A percentile compares a stretch with the other conserved stretches of the same genome.
These are phyloP conservation scores for Sebastiscus tertius DNA, from an alignment of 2,797 vertebrate genomes.

Conservation along the genomic window DNA sequence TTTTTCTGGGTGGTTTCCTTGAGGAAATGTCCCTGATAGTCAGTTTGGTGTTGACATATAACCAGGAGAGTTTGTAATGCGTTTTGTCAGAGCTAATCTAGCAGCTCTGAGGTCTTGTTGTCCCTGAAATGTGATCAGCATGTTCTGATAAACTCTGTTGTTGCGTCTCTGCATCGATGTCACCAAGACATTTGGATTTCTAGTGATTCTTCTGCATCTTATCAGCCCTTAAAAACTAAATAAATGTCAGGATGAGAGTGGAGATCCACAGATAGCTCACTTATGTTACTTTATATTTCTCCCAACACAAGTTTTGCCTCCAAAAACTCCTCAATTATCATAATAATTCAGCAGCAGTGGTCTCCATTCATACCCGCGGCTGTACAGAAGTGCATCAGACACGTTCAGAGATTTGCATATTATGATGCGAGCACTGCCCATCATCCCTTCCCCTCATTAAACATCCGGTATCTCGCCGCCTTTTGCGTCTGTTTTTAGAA, in stretches of 20 bases:
- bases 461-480: conserved; percentile 66
- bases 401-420: conserved; percentile 80
- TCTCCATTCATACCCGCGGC: conserved; percentile 51
- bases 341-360: conserved; percentile 62
- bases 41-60: neutral
- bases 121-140: conserved; percentile 17
- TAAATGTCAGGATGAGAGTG: neutral
- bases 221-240: neutral
- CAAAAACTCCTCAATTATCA: conserved; percentile 75
- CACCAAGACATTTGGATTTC: neutral
- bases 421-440: conserved; percentile 76
- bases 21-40: neutral
- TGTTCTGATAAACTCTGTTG: neutral
- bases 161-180: neutral
- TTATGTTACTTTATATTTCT: conserved; percentile 16
- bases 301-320: conserved; percentile 44
- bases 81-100: neutral
- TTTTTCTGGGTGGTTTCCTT: neutral
- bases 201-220: neutral
- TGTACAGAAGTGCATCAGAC: conserved; percentile 75
- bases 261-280: neutral
- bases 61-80: neutral
- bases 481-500: conserved; percentile 64
- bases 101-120: neutral
- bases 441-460: conserved; percentile 79